A percentile compares a stretch with the other conserved stretches of the same genome.
phyloP scores from a whole-genome alignment of 2,888 invertebrate species.

The Galeruca laticollis region DNA sequence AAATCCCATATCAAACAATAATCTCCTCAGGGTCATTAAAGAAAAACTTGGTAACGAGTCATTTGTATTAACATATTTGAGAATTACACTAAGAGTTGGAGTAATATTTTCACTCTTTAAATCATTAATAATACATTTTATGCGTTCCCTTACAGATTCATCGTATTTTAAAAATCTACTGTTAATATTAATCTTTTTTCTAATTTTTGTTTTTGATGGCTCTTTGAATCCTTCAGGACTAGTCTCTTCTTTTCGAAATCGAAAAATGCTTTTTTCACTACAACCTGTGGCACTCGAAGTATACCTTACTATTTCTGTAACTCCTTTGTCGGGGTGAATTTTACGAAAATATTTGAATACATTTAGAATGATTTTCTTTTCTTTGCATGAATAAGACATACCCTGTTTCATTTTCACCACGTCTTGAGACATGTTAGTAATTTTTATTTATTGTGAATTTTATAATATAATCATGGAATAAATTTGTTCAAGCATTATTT shows the following conservation, averaged over 20 bases:
- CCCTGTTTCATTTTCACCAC: constrained; percentile 66
- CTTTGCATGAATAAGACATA: constrained; percentile 65
- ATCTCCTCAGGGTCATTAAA: constrained; percentile 62
- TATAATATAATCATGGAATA: too few relatives aligned
- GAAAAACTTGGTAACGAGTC: constrained; percentile 62
- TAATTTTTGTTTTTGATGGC: constrained; percentile 63
- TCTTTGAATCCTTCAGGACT: constrained; percentile 63
- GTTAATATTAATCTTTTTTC: constrained; percentile 64
- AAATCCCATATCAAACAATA: constrained; percentile 65
- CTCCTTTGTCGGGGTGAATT: constrained; percentile 60
- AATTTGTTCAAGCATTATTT: too few relatives aligned
- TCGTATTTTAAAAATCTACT: constrained; percentile 65
- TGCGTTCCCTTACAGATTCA: constrained; percentile 60
- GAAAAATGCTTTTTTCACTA: constrained; percentile 65
- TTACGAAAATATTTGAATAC: constrained; percentile 64
- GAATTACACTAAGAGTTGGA: constrained; percentile 62
- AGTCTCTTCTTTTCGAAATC: constrained; percentile 64
- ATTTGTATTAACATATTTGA: constrained; percentile 60
- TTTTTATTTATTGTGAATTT: background rate
- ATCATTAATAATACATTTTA: constrained; percentile 62
- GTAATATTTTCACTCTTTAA: constrained; percentile 61
- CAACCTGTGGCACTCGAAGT: constrained; percentile 65
- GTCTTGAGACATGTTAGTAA: constrained; percentile 51
- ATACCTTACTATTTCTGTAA: constrained; percentile 62
- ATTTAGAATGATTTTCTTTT: constrained; percentile 65